Evolutionary conservation across 2,113 vertebrate genomes (phyloP), one percentile per base, ranked within the genome.

Genomic region (Spheniscus mendiculus): DNA sequence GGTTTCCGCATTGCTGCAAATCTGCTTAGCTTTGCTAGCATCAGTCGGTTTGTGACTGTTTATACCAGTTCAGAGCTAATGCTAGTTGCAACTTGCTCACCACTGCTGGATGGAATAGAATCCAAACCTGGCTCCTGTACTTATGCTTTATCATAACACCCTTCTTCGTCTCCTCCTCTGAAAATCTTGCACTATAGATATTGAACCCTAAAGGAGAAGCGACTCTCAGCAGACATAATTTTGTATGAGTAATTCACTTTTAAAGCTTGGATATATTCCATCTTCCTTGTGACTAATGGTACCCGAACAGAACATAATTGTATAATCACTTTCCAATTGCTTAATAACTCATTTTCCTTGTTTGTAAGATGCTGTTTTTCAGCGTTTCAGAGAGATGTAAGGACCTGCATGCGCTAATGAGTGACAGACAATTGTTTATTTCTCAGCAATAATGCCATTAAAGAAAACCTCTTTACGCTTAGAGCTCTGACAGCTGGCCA

Each of bases 251-350:
- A 98, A 98, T 95, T 98, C 55, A 84, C 91, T 96, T 98, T 94
- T 96, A 96, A 97, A 97, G 92, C 95, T 95, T 97, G 93, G 95
- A 95, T 96, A 62, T 91, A 88, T 97, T 97, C 97, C 97, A 97
- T 98, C 69, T 98, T 98, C 93, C 93, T 93, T 97, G 90, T 98
- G 98, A 98, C 97, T 97, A 98, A 98, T 97, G 97, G 95, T 94
- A 97, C 93, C 97, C 3, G 58, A 98, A 97, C 93, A 91, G 95
- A 97, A 94, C 53, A 77, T 96, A 97, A 98, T 98, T 98, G 92
- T 92, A 96, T 97, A 98, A 98, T 98, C 81, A 96, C 95, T 97
- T 98, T 96, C 90, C 96, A 95, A 90, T 97, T 98, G 97, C 97
- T 96, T 97, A 97, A 98, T 95, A 98, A 98, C 94, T 93, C 90